These are phyloP conservation scores for Fregetta grallaria DNA, from an alignment of 2,113 vertebrate genomes.

Conservation along the genomic window DNA sequence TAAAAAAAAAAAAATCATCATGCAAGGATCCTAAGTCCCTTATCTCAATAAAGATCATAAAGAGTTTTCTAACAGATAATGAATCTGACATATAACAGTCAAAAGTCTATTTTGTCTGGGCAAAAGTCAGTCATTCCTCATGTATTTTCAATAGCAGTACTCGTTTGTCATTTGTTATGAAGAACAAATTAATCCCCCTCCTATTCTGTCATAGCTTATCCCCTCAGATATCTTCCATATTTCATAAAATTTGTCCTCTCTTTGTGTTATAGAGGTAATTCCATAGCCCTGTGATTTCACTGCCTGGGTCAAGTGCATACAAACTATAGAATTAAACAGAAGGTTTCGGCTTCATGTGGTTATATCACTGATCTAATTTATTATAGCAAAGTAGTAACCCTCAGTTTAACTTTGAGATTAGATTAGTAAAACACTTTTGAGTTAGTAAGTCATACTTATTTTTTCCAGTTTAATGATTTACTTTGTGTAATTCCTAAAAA, in stretches of 20 bases:
- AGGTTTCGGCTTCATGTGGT: neutral
- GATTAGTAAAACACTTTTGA: neutral
- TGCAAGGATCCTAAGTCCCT: neutral
- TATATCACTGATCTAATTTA: neutral
- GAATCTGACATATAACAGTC: neutral
- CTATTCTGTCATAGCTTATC: neutral
- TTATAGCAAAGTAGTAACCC: neutral
- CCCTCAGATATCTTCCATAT: neutral
- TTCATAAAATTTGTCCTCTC: neutral
- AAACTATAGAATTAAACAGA: neutral
- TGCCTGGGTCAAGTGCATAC: neutral
- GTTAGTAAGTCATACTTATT: neutral
- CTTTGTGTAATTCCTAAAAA: neutral
- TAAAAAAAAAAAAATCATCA: neutral
- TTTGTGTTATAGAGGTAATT: neutral
- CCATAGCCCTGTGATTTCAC: neutral
- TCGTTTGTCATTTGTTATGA: constrained; percentile 3
- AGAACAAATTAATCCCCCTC: neutral
- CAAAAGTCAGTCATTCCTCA: neutral
- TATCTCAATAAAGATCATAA: neutral
- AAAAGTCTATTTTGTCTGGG: neutral
- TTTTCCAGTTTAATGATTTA: neutral
- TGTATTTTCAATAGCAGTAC: neutral
- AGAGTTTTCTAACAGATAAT: constrained; percentile 30
- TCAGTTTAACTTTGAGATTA: neutral